Percentiles rank a stretch among this genome's conserved stretches.
Evolutionary conservation across 2,888 invertebrate genomes (phyloP).

Genomic region (Spilarctia lutea): DNA sequence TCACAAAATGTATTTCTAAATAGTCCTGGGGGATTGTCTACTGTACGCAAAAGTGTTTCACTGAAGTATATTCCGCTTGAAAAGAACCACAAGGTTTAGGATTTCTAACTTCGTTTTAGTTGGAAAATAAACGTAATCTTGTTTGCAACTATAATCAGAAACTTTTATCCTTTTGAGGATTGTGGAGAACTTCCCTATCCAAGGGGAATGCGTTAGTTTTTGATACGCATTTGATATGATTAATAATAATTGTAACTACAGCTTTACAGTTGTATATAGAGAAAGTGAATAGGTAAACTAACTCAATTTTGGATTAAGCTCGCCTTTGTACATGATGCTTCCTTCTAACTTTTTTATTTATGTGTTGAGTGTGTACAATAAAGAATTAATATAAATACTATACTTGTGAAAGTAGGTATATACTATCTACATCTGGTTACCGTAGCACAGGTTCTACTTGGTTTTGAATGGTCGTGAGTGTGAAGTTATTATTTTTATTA

Average conservation of each 20-base stretch:
- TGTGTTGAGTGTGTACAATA: no score
- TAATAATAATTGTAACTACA: not conserved
- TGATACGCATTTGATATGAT: not conserved
- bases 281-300: no score
- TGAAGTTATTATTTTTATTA: no score
- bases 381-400: no score
- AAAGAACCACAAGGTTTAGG: not conserved
- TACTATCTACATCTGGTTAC: no score
- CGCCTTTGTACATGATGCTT: no score
- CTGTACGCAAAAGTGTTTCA: not conserved
- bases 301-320: no score
- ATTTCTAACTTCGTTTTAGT: not conserved
- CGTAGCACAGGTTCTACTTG: no score
- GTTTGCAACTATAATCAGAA: not conserved
- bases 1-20: constrained; percentile 6
- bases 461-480: no score
- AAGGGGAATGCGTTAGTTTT: not conserved
- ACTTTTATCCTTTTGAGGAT: not conserved
- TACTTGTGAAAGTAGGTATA: no score
- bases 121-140: not conserved
- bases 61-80: not conserved
- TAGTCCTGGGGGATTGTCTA: constrained; percentile 4
- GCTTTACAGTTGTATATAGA: no score
- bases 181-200: not conserved
- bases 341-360: no score